Evolutionary conservation across 2,888 invertebrate species (phyloP), one percentile per base, ranked within the genome.

Genomic region (Drosophila mettleri): DNA sequence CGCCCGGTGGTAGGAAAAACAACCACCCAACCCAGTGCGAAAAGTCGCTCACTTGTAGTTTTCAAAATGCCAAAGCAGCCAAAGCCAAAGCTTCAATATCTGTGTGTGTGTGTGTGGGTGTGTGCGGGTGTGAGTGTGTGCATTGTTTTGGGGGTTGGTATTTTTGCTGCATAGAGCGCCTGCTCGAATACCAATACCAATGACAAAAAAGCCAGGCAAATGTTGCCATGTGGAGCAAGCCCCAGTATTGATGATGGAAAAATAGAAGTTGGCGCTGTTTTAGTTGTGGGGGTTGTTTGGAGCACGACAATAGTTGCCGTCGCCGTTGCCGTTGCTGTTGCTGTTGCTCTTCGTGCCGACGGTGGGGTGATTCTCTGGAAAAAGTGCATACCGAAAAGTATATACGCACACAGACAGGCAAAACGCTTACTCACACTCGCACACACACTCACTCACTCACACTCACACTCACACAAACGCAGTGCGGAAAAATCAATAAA

Each of bases 181-280:
- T 84, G 83, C 83, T 86, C 83, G 80, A 74, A 63, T 75, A 75
- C 66, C 74, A 69, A 48, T 27, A 43, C 29, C 27, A 36, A 59
- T 20, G 48, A 31, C 46, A 52, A 41, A 52, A 58, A 29, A 31
- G 38, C 52, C 60, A 49, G 24, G 38, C 52, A 65, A 55, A 53
- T 46, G 41, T 41, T 52, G 63, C 46, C 57, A 64, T 69, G 65
- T 76, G 73, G 60, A 65, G 61, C 58, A 80, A 70, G 78, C 39
- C 16, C 24, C 3, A 8, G 43, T 81, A 86, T 84, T 86, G 86
- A 84, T 81, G 74, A 84, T 73, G 84, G 86, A 81, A 86, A 86
- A 86, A 81, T 80, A 84, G 86, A 83, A 84, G 84, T 84, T 85
- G 87, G 85, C 81, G 85, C 88, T 84, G 83, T 88, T 84, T 84